These are phyloP conservation scores for Neolamprologus sp. DNA, from an alignment of 2,113 vertebrate genomes.

Conservation along the genomic window DNA sequence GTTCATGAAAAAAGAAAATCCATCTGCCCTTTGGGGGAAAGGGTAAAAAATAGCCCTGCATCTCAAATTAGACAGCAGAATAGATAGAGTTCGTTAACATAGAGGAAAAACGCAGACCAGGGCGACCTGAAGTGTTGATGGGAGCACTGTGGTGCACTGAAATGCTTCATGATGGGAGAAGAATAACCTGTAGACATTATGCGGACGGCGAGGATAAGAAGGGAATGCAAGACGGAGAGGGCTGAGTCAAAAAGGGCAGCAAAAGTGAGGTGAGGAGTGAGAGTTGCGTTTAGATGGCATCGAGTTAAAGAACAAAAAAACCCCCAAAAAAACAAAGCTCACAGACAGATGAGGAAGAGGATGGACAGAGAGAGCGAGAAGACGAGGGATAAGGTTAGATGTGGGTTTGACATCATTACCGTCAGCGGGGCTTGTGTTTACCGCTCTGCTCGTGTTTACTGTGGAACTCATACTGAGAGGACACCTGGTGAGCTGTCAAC, in stretches of 20 bases:
- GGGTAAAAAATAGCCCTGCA: slow-evolving; percentile 48
- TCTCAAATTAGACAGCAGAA: slow-evolving; percentile 51
- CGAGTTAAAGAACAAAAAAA: not conserved
- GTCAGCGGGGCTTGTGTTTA: slow-evolving; percentile 57
- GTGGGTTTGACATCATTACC: slow-evolving; percentile 46
- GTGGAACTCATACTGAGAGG: slow-evolving; percentile 51
- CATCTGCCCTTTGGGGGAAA: slow-evolving; percentile 55
- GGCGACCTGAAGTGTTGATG: slow-evolving; percentile 22
- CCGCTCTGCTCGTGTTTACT: slow-evolving; percentile 56
- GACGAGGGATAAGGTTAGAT: slow-evolving; percentile 46
- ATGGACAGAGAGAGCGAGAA: not conserved
- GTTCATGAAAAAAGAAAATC: slow-evolving; percentile 58
- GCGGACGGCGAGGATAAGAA: not conserved
- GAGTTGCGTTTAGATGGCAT: not conserved
- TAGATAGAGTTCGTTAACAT: slow-evolving; percentile 26
- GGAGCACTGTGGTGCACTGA: not conserved
- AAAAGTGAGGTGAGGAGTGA: not conserved
- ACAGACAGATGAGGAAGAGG: not conserved
- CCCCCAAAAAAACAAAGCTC: not conserved
- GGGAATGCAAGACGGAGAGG: not conserved
- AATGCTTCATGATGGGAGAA: slow-evolving; percentile 2
- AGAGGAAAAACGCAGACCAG: not conserved
- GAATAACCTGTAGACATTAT: not conserved
- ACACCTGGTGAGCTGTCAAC: slow-evolving; percentile 71
- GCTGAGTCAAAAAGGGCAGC: not conserved